phyloP scores from a whole-genome alignment of 2,113 vertebrate genomes.

The Rhinoptilus africanus region DNA sequence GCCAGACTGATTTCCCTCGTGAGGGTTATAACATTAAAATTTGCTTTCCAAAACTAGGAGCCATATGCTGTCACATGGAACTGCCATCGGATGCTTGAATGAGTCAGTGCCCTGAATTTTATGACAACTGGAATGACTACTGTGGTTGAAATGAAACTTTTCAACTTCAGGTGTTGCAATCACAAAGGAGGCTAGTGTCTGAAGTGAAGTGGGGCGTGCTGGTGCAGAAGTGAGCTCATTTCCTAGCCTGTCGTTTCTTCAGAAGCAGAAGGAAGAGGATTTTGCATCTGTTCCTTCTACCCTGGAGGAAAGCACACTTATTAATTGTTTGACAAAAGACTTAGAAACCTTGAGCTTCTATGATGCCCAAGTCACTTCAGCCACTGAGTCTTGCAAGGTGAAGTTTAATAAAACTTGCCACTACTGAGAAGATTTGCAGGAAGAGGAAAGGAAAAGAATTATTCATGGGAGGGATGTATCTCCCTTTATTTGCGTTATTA shows the following conservation, averaged over 20 bases:
- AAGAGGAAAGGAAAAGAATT: not conserved
- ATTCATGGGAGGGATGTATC: not conserved
- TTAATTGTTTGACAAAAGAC: not conserved
- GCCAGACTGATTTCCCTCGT: constrained; percentile 3
- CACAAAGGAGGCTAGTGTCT: constrained; percentile 18
- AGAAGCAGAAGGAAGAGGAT: constrained; percentile 1
- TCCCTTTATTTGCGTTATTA: not conserved
- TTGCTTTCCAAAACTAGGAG: constrained; percentile 21
- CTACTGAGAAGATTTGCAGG: not conserved
- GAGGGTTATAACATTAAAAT: not conserved
- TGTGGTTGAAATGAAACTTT: not conserved
- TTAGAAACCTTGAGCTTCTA: not conserved
- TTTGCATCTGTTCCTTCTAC: not conserved
- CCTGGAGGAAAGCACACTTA: not conserved
- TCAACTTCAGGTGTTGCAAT: not conserved
- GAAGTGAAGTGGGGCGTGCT: not conserved
- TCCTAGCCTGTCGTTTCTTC: constrained; percentile 28
- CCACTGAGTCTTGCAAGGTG: not conserved
- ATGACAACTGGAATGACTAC: not conserved
- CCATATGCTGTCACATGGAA: constrained; percentile 8
- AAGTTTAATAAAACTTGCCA: not conserved
- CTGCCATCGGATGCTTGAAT: not conserved
- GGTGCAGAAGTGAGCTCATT: not conserved
- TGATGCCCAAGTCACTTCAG: not conserved
- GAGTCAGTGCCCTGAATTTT: constrained; percentile 6